phyloP scores from a whole-genome alignment of 2,888 invertebrate genomes.

The Melanophora roralis region DNA sequence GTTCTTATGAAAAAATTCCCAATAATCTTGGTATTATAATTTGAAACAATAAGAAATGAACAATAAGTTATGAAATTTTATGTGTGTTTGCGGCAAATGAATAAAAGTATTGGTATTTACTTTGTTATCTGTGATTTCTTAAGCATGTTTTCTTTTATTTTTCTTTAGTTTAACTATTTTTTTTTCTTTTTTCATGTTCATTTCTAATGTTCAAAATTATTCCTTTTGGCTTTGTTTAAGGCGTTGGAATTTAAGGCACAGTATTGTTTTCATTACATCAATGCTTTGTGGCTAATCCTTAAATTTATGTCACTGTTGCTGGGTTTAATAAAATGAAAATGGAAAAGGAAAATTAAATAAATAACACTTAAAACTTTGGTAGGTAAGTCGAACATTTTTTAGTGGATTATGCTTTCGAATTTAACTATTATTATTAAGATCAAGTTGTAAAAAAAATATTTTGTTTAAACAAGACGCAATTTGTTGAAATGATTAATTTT shows the following conservation, averaged over 20 bases:
- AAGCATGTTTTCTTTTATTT: background rate
- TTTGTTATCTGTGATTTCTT: slow-evolving; percentile 31
- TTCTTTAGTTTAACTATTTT: background rate
- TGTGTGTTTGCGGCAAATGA: background rate
- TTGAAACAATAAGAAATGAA: background rate
- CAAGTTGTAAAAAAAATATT: no score
- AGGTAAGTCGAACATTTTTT: no score
- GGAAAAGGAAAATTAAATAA: background rate
- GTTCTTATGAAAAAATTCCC: background rate
- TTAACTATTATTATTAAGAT: no score
- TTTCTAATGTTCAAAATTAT: slow-evolving; percentile 38
- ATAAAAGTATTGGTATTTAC: background rate
- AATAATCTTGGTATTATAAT: slow-evolving; percentile 18
- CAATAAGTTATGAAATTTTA: background rate
- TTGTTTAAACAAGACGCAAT: no score
- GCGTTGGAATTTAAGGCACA: slow-evolving; percentile 28
- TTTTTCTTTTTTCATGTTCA: background rate
- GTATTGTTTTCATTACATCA: slow-evolving; percentile 40
- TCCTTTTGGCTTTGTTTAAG: slow-evolving; percentile 33
- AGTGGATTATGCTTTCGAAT: no score
- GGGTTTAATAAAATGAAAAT: background rate
- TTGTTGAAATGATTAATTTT: no score
- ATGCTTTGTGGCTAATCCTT: slow-evolving; percentile 53
- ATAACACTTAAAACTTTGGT: background rate
- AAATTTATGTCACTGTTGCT: slow-evolving; percentile 49